These are phyloP conservation scores for Pelodytes ibericus DNA, from an alignment of 2,797 vertebrate genomes.

Conservation along the genomic window DNA sequence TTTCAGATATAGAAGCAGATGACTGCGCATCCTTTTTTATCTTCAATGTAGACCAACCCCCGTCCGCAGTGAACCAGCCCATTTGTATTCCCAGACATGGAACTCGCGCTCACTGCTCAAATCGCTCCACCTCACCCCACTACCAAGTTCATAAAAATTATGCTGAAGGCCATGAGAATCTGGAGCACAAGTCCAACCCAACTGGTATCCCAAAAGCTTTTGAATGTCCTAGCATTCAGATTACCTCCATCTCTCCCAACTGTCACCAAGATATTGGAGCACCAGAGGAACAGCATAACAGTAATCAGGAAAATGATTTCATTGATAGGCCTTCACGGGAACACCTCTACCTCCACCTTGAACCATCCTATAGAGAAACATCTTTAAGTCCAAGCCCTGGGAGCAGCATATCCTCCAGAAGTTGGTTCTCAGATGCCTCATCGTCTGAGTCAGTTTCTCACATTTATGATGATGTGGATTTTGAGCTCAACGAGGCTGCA, in stretches of 20 bases:
- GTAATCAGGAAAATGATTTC: slow-evolving; percentile 89
- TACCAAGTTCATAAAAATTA: slow-evolving; percentile 83
- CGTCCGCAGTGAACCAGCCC: slow-evolving; percentile 84
- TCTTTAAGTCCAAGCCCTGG: slow-evolving; percentile 96
- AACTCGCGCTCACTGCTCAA: slow-evolving; percentile 83
- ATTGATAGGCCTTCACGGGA: slow-evolving; percentile 92
- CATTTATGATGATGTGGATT: slow-evolving; percentile 96
- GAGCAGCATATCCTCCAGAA: slow-evolving; percentile 96
- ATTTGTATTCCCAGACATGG: slow-evolving; percentile 88
- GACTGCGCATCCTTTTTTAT: slow-evolving; percentile 95
- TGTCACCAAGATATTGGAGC: slow-evolving; percentile 95
- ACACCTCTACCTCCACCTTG: slow-evolving; percentile 95
- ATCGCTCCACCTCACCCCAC: slow-evolving; percentile 81
- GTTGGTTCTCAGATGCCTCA: slow-evolving; percentile 98
- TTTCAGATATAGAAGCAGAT: slow-evolving; percentile 90
- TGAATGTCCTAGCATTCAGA: slow-evolving; percentile 98
- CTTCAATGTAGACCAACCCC: slow-evolving; percentile 90
- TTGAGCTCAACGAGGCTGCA: slow-evolving; percentile 95
- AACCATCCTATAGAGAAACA: slow-evolving; percentile 92
- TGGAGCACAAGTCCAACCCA: slow-evolving; percentile 83
- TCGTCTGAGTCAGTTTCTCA: slow-evolving; percentile 98
- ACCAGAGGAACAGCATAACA: slow-evolving; percentile 79
- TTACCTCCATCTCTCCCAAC: slow-evolving; percentile 98
- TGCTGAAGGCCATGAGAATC: slow-evolving; percentile 77
- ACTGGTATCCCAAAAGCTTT: slow-evolving; percentile 89